A percentile compares a stretch with the other conserved stretches of the same genome.
phyloP scores from a whole-genome alignment of 2,797 vertebrate genomes.

The Pempheris klunzingeri region DNA sequence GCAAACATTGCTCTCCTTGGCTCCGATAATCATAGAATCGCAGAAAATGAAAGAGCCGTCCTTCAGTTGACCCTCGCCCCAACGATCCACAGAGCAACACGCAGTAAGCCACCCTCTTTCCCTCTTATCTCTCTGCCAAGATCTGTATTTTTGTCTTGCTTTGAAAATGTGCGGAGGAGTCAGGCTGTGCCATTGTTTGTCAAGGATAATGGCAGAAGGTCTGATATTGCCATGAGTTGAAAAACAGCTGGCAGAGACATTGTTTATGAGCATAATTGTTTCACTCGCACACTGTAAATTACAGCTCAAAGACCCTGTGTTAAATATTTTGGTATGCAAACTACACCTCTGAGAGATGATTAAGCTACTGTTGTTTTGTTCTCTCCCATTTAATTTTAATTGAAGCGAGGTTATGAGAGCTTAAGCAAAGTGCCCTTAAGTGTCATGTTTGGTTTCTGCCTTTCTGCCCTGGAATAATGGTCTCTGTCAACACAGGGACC shows the following conservation, averaged over 20 bases:
- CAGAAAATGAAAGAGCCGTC: constrained; percentile 48
- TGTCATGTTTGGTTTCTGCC: constrained; percentile 41
- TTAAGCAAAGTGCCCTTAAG: not conserved
- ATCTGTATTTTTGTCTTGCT: constrained; percentile 57
- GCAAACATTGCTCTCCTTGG: constrained; percentile 16
- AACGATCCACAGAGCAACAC: constrained; percentile 36
- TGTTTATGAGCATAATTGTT: constrained; percentile 36
- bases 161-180: constrained; percentile 62
- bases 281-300: constrained; percentile 8
- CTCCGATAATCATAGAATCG: constrained; percentile 17
- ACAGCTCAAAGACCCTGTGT: not conserved
- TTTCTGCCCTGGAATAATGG: constrained; percentile 31
- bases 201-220: constrained; percentile 44
- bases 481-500: constrained; percentile 46
- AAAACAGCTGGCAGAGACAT: constrained; percentile 47
- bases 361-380: not conserved
- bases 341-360: constrained; percentile 7
- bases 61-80: constrained; percentile 65
- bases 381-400: constrained; percentile 3
- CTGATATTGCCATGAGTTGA: constrained; percentile 32
- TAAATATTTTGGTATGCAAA: not conserved
- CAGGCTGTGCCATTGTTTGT: constrained; percentile 64
- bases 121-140: constrained; percentile 62
- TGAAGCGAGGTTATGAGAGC: constrained; percentile 15
- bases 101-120: constrained; percentile 45